Evolutionary conservation across 2,113 vertebrate species (phyloP), one percentile per base, ranked within the genome.

Genomic region (Gallinago jamesoni): DNA sequence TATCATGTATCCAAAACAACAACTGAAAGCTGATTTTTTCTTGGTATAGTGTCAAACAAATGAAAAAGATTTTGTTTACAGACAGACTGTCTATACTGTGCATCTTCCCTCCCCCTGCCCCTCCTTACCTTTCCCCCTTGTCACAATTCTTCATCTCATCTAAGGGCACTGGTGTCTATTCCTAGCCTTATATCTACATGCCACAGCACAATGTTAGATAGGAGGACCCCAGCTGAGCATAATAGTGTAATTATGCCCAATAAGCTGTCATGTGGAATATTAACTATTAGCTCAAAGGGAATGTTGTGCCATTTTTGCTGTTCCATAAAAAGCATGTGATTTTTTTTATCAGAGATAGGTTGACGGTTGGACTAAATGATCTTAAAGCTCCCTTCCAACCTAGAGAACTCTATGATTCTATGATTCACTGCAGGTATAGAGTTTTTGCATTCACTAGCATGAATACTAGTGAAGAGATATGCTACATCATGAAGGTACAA

Each of bases 21-120:
- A 94, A 72, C 12, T 93, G 89, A 76, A 74, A 90, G 20, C 21
- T 82, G n/a, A 50, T 68, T 94, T 89, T 86, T 70, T 79, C n/a
- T 72, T 39, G 53, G 9, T 78, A 27, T 76, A n/a, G 6, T 63
- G 59, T 85, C 77, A 87, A 94, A 72, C 28, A 59, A 78, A 74
- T 77, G 7, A 59, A 87, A 66, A 84, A 30, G 23, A n/a, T 41
- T 78, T 82, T 94, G 20, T 78, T 79, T 81, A 60, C 21, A 75
- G 45, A 27, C 43, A 78, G 18, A 37, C 12, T 91, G 15, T 27
- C 22, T 76, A 37, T 20, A 35, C 8, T 48, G 17, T 37, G 48
- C 39, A 56, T 60, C 35, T 31, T 73, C 84, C 39, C 52, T 35
- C 17, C 2, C 6, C 14, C 16, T 11, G 22, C 11, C 12, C 4